phyloP scores from a whole-genome alignment of 2,113 vertebrate species.

The Protobothrops flavoviridis region DNA sequence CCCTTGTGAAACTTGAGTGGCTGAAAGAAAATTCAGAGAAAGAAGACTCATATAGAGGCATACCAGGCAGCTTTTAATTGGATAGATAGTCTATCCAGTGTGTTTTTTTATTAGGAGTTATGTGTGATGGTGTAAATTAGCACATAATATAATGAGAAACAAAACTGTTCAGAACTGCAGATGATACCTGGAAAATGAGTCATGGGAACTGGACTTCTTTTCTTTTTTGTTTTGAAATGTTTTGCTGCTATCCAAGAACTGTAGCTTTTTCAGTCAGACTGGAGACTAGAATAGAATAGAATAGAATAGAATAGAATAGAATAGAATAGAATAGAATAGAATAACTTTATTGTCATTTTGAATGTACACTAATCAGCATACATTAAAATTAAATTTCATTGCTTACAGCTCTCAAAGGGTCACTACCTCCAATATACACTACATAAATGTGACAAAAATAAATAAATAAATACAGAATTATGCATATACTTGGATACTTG shows the following conservation, averaged over 20 bases:
- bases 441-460: too few species aligned
- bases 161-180: neutral
- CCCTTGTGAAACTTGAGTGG: neutral
- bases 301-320: too few species aligned
- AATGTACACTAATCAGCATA: too few species aligned
- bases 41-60: neutral
- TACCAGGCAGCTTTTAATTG: neutral
- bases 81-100: neutral
- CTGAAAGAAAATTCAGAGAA: neutral
- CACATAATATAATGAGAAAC: neutral
- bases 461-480: too few species aligned
- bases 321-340: too few species aligned
- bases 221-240: neutral
- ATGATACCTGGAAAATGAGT: neutral
- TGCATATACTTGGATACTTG: neutral
- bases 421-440: too few species aligned
- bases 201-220: neutral
- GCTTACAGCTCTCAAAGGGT: too few species aligned
- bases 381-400: too few species aligned
- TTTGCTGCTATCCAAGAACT: neutral
- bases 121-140: neutral
- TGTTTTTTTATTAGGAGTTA: neutral
- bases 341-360: too few species aligned
- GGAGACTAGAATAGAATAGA: neutral
- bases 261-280: neutral